Percentiles rank a stretch among this genome's conserved stretches.
Conservation (phyloP, 1,140 invertebrate species). For the Muscidifurax raptorellus region DNA sequence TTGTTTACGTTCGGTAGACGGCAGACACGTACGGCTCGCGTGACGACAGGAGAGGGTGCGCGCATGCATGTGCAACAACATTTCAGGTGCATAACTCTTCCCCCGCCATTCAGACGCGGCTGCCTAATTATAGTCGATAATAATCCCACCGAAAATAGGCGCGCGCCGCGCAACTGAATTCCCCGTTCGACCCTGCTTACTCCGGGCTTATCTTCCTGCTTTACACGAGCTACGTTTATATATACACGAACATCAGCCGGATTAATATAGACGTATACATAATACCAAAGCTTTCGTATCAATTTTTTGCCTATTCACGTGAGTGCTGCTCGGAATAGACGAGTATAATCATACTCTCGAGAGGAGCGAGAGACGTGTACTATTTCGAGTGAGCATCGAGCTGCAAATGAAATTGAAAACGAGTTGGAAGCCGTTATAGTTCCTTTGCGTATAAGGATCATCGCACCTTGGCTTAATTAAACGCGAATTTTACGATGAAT, state of each 20-base stretch:
- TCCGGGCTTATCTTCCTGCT: neutral
- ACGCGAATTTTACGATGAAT: conserved; percentile 59
- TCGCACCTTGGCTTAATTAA: conserved; percentile 59
- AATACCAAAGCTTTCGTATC: neutral
- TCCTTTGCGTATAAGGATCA: neutral
- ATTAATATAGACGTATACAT: too few species aligned
- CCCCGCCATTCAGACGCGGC: conserved; percentile 41
- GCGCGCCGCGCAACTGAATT: neutral
- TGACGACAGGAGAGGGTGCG: conserved; percentile 44
- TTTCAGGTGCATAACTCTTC: conserved; percentile 61
- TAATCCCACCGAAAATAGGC: conserved; percentile 57
- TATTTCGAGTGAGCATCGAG: neutral
- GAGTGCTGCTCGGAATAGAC: neutral
- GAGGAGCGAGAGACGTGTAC: too few species aligned
- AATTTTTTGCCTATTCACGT: too few species aligned
- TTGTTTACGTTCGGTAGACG: conserved; percentile 58
- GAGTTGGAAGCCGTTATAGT: neutral
- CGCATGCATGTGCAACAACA: conserved; percentile 61
- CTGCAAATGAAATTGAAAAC: conserved; percentile 24
- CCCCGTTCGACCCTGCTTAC: neutral
- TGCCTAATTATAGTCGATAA: conserved; percentile 61
- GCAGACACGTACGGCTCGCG: conserved; percentile 35
- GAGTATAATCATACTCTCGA: neutral
- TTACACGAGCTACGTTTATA: neutral
- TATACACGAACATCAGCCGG: too few species aligned